phyloP scores from a whole-genome alignment of 2,888 invertebrate genomes.

The Sinotaia quadrata region DNA sequence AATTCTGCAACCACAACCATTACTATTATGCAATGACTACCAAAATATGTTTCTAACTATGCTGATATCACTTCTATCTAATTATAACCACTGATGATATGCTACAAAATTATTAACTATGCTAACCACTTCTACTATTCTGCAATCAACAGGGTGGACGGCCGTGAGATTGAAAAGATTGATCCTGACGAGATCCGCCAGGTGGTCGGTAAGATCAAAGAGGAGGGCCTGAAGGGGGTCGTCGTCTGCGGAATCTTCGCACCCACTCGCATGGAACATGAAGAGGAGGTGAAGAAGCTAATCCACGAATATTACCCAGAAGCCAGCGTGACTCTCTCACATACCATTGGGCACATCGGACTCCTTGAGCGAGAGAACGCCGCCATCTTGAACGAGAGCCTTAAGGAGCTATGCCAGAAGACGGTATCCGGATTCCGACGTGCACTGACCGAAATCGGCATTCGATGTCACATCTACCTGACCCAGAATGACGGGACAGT shows the following conservation, averaged over 20 bases:
- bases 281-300: constrained; percentile 43
- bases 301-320: constrained; percentile 48
- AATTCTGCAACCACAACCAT: too few relatives aligned
- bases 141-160: constrained; percentile 63
- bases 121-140: too few relatives aligned
- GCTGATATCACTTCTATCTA: too few relatives aligned
- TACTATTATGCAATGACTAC: too few relatives aligned
- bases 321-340: constrained; percentile 59
- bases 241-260: constrained; percentile 66
- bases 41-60: too few relatives aligned
- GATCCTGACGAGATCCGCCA: constrained; percentile 51
- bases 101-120: too few relatives aligned
- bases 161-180: constrained; percentile 50
- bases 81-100: too few relatives aligned
- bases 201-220: constrained; percentile 40
- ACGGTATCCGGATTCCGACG: constrained; percentile 56
- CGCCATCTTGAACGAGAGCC: constrained; percentile 65
- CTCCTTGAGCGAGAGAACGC: constrained; percentile 69
- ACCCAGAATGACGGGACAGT: constrained; percentile 70
- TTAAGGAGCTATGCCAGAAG: constrained; percentile 57
- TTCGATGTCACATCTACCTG: constrained; percentile 63
- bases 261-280: constrained; percentile 57
- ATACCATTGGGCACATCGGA: constrained; percentile 63
- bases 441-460: constrained; percentile 51
- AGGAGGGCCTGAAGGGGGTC: constrained; percentile 49